phyloP scores from a whole-genome alignment of 2,888 invertebrate genomes.

The Steinernema carpocapsae region DNA sequence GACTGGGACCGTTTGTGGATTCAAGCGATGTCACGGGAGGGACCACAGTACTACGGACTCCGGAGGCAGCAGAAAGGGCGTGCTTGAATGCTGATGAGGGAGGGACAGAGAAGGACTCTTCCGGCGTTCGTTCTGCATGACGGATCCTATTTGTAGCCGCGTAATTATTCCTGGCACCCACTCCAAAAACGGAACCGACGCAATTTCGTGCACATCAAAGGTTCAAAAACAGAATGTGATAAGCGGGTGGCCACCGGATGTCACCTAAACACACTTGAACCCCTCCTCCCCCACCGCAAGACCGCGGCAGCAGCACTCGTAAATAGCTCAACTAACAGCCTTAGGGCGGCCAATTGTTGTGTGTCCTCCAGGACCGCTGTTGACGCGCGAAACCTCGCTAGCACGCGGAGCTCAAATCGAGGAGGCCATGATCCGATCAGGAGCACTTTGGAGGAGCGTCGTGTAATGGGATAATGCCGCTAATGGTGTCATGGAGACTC shows the following conservation, averaged over 20 bases:
- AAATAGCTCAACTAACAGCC: constrained; percentile 21
- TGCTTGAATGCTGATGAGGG: too few species aligned
- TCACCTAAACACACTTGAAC: not conserved
- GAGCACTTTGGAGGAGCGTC: not conserved
- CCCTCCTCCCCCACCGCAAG: not conserved
- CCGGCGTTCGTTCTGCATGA: not conserved
- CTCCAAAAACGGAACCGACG: too few species aligned
- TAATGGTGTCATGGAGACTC: constrained; percentile 24
- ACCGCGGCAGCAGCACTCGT: not conserved
- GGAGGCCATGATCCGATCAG: not conserved
- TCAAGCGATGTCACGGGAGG: too few species aligned
- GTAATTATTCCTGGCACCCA: too few species aligned
- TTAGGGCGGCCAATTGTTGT: not conserved
- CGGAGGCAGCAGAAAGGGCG: too few species aligned
- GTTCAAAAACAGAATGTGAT: not conserved
- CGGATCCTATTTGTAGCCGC: not conserved
- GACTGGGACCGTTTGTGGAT: too few species aligned
- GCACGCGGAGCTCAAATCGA: too few species aligned
- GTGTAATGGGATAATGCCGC: not conserved
- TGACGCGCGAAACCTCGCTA: too few species aligned
- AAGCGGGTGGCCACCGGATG: not conserved
- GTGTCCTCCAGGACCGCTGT: not conserved
- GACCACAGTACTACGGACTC: too few species aligned
- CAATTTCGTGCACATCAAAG: not conserved
- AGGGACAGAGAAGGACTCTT: too few species aligned